Evolutionary conservation across 2,888 invertebrate genomes (phyloP).

Genomic region (Heterodera filipjevi): DNA sequence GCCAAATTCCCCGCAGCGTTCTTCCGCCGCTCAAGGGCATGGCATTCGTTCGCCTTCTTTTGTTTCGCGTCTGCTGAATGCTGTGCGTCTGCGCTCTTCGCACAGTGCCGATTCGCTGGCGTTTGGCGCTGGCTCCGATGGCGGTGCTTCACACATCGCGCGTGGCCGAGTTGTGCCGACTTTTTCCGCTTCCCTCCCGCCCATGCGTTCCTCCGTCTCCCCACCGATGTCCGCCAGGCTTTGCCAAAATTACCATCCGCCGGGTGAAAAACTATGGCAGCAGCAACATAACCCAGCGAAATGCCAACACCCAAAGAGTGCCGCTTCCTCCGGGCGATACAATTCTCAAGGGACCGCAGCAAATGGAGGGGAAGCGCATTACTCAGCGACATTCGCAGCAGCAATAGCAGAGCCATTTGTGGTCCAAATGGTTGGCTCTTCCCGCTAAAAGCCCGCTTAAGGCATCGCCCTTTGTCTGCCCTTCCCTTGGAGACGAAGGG

Average conservation of each 20-base stretch:
- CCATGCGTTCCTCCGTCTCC: conserved; percentile 3
- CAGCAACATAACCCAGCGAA: background rate
- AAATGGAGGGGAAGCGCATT: background rate
- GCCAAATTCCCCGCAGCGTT: background rate
- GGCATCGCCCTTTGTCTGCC: background rate
- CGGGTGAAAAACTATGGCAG: background rate
- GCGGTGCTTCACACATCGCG: background rate
- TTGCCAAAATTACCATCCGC: background rate
- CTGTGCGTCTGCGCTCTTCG: conserved; percentile 13
- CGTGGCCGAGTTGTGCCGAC: background rate
- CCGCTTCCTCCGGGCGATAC: background rate
- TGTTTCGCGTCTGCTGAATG: background rate
- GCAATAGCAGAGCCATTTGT: no score
- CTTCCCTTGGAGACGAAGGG: background rate
- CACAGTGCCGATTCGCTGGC: conserved; percentile 14
- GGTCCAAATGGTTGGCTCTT: background rate
- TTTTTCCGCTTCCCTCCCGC: background rate
- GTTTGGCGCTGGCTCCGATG: background rate
- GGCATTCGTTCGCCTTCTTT: background rate
- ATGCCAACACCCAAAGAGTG: background rate
- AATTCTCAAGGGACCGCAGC: background rate
- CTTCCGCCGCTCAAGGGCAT: background rate
- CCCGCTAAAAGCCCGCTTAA: background rate
- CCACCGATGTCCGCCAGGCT: background rate
- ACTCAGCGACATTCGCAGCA: background rate